These are phyloP conservation scores for Pristionchus entomophagus DNA, from an alignment of 2,888 invertebrate species.

Conservation along the genomic window DNA sequence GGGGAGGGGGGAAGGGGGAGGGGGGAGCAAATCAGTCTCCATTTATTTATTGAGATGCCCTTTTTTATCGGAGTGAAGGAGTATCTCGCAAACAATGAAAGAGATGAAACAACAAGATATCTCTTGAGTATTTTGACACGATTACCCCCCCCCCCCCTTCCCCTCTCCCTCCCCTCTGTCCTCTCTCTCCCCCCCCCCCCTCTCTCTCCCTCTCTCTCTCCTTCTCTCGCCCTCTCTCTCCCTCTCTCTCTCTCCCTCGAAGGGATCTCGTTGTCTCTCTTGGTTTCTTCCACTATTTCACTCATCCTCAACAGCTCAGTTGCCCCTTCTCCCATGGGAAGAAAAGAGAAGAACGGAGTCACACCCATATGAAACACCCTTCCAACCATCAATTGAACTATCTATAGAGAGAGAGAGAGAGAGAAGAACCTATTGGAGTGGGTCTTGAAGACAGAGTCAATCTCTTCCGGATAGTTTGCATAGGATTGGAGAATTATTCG, in stretches of 20 bases:
- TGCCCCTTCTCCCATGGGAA: not conserved
- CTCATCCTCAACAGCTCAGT: not conserved
- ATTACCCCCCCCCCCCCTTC: not conserved
- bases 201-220: not conserved
- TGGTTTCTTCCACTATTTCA: not conserved
- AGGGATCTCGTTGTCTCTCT: not conserved
- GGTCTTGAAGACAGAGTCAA: not conserved
- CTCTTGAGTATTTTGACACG: conserved; percentile 8
- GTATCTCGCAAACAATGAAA: not conserved
- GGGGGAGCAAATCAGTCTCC: not conserved
- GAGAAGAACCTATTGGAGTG: not conserved
- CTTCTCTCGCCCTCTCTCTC: not conserved
- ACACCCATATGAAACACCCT: not conserved
- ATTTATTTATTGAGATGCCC: not conserved
- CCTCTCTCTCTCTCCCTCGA: not conserved
- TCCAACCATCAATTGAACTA: too few species aligned
- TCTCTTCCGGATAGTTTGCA: not conserved
- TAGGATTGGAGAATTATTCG: not conserved
- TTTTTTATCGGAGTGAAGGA: conserved; percentile 3
- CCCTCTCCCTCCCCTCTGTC: not conserved
- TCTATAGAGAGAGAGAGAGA: too few species aligned
- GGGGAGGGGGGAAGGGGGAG: too few species aligned
- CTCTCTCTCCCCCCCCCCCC: not conserved
- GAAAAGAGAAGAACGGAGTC: not conserved
- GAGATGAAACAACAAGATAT: conserved; percentile 11